A percentile compares a stretch with the other conserved stretches of the same genome.
Conservation (phyloP, 2,113 vertebrate genomes). For the Entelurus aequoreus region DNA sequence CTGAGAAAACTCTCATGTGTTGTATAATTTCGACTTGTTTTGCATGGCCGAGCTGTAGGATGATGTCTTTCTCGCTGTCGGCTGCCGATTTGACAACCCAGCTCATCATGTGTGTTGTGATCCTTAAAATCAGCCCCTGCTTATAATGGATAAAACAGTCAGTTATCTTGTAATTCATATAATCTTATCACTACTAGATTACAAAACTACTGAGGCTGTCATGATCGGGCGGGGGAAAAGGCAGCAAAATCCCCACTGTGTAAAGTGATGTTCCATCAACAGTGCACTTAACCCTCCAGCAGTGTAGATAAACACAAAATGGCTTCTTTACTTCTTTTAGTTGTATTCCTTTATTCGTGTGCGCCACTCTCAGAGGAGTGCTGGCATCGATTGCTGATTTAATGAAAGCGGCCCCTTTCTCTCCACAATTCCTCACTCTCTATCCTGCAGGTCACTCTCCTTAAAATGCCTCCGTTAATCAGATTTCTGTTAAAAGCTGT, state of each 20-base stretch:
- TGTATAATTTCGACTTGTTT: conserved; percentile 58
- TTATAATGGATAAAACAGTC: conserved; percentile 17
- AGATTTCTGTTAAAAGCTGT: conserved; percentile 71
- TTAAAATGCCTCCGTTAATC: conserved; percentile 74
- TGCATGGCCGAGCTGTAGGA: conserved; percentile 50
- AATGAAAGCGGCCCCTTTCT: conserved; percentile 69
- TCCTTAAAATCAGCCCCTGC: conserved; percentile 24
- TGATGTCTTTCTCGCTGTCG: conserved; percentile 40
- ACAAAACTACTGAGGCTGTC: conserved; percentile 14
- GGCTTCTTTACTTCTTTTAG: conserved; percentile 55
- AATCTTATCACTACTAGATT: conserved; percentile 9
- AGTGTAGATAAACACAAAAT: conserved; percentile 56
- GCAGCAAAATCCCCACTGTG: conserved; percentile 14
- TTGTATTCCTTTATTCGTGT: conserved; percentile 59
- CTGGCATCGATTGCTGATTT: conserved; percentile 73
- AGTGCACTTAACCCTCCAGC: conserved; percentile 38
- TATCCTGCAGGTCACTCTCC: conserved; percentile 60
- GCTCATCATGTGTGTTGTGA: conserved; percentile 32
- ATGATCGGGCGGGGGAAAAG: conserved; percentile 1
- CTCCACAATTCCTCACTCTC: conserved; percentile 61
- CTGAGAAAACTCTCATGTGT: conserved; percentile 49
- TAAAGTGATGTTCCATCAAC: conserved; percentile 25
- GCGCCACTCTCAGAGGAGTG: conserved; percentile 50
- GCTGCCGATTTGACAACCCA: conserved; percentile 21
- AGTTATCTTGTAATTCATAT: conserved; percentile 22